phyloP scores from a whole-genome alignment of 2,888 invertebrate species.

The Strigamia transsilvanica region DNA sequence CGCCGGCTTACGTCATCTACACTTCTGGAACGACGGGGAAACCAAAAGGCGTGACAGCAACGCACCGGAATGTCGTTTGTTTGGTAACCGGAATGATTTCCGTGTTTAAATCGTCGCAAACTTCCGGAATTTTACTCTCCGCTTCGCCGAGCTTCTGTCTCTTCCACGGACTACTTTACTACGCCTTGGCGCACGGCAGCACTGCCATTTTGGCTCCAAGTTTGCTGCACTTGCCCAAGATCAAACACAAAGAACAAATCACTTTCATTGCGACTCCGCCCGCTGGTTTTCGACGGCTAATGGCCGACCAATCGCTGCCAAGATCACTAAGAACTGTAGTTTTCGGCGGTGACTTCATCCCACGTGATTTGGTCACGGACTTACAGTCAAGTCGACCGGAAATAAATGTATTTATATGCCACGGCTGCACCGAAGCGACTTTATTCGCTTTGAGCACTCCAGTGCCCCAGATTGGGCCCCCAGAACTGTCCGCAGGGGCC shows the following conservation, averaged over 20 bases:
- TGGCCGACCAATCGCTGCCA: not conserved
- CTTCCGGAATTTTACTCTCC: constrained; percentile 65
- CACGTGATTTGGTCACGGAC: not conserved
- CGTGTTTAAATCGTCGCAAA: constrained; percentile 78
- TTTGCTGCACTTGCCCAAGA: constrained; percentile 68
- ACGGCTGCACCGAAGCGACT: constrained; percentile 9
- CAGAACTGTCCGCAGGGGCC: constrained; percentile 70
- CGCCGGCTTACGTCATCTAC: constrained; percentile 75
- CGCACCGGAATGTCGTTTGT: constrained; percentile 71
- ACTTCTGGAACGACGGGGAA: constrained; percentile 90
- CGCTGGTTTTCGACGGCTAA: not conserved
- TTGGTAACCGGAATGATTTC: not conserved
- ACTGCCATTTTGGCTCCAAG: constrained; percentile 85
- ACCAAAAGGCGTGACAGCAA: constrained; percentile 86
- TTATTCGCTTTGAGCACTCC: not conserved
- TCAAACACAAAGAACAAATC: not conserved
- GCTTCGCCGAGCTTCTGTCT: not conserved
- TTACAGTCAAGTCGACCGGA: not conserved
- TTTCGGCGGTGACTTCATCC: not conserved
- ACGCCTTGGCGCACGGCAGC: not conserved
- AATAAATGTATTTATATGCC: not conserved
- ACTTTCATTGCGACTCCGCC: constrained; percentile 16
- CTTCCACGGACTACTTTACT: constrained; percentile 6
- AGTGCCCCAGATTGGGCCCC: too few species aligned
- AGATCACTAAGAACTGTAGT: not conserved